Evolutionary conservation across 2,888 invertebrate species (phyloP).

Genomic region (Spatulosminthurus flaviceps): DNA sequence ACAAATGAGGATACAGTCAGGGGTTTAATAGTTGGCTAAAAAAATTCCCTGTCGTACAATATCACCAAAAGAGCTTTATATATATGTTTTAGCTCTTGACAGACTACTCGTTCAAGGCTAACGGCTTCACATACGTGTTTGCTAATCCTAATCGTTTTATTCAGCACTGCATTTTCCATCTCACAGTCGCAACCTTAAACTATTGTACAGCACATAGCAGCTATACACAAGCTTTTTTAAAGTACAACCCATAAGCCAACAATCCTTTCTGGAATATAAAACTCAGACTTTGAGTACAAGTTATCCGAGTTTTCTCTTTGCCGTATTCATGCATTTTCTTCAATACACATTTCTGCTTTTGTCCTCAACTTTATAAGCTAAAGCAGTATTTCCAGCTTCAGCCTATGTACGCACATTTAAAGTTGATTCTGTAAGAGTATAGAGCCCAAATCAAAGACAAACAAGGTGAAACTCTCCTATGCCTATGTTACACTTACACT

Average conservation of each 20-base stretch:
- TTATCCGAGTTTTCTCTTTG: neutral
- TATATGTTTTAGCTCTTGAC: neutral
- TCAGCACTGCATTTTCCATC: constrained; percentile 23
- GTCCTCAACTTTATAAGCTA: neutral
- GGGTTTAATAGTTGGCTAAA: neutral
- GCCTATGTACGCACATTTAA: too few species aligned
- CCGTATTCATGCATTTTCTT: neutral
- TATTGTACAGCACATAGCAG: constrained; percentile 1
- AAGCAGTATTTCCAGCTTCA: too few species aligned
- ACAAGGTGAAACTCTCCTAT: constrained; percentile 33
- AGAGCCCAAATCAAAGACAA: constrained; percentile 28
- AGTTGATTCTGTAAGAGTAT: neutral
- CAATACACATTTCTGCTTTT: neutral
- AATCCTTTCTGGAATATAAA: constrained; percentile 1
- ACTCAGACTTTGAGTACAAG: neutral
- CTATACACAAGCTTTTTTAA: neutral
- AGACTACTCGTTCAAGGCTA: constrained; percentile 33
- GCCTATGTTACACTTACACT: neutral
- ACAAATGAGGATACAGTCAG: constrained; percentile 16
- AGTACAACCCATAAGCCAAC: too few species aligned
- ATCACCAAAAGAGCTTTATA: neutral
- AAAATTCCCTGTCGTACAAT: neutral
- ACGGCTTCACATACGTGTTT: constrained; percentile 18
- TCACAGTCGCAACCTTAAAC: too few species aligned
- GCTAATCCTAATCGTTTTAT: constrained; percentile 31